Conservation (phyloP, 2,113 vertebrate species). For the Toxotes jaculatrix region DNA sequence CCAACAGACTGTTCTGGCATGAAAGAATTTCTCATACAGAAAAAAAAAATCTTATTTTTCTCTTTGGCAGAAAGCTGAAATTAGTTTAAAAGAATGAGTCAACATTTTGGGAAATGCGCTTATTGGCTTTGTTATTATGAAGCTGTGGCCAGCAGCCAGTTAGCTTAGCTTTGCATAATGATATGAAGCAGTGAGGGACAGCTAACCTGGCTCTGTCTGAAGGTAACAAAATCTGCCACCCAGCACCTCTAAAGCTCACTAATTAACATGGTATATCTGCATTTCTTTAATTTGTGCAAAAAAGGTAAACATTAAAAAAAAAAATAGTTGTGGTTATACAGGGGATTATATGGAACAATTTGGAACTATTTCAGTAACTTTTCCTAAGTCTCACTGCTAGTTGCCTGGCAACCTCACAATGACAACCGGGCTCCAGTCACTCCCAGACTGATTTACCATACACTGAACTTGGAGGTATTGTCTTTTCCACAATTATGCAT, state of each 20-base stretch:
- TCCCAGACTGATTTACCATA: neutral
- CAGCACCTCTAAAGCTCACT: neutral
- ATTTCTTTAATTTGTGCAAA: neutral
- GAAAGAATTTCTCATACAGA: no score
- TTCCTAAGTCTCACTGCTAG: neutral
- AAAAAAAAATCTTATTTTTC: no score
- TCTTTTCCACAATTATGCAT: neutral
- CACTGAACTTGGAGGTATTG: neutral
- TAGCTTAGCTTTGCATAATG: no score
- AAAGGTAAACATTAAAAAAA: no score
- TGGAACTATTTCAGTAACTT: no score
- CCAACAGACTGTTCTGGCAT: neutral
- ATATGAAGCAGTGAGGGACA: no score
- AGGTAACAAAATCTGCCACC: neutral
- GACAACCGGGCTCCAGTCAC: neutral
- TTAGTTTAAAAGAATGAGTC: neutral
- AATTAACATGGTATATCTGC: neutral
- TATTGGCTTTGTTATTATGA: no score
- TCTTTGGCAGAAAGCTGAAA: neutral
- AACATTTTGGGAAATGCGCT: no score
- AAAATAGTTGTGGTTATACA: neutral
- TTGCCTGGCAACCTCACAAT: neutral
- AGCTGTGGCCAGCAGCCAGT: no score
- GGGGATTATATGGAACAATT: no score
- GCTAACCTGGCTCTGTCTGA: no score